Evolutionary conservation across 1,140 invertebrate genomes (phyloP).

Genomic region (Homalodisca vitripennis): DNA sequence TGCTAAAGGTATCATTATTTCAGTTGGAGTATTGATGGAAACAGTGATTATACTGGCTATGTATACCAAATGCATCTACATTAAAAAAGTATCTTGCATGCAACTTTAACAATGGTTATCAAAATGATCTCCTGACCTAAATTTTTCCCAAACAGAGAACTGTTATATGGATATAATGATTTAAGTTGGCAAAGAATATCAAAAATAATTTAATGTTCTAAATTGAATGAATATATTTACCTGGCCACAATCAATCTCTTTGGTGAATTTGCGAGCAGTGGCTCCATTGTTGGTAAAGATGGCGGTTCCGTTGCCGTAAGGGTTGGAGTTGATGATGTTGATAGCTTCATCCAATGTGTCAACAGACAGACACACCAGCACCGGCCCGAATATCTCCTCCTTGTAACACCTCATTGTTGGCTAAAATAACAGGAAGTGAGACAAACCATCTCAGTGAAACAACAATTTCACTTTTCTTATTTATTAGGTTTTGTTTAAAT

Average conservation of each 20-base stretch:
- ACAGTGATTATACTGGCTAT: too few species aligned
- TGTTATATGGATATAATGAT: not conserved
- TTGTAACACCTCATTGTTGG: slow-evolving; percentile 94
- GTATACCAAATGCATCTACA: too few species aligned
- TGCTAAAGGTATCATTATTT: too few species aligned
- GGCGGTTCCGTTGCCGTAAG: slow-evolving; percentile 98
- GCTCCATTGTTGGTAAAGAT: slow-evolving; percentile 98
- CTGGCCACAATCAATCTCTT: slow-evolving; percentile 95
- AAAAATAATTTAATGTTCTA: slow-evolving; percentile 18
- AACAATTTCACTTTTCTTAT: too few species aligned
- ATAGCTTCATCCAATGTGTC: slow-evolving; percentile 95
- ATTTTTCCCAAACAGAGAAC: too few species aligned
- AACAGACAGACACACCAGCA: slow-evolving; percentile 79
- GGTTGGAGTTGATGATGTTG: slow-evolving; percentile 89
- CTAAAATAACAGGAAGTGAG: slow-evolving; percentile 44
- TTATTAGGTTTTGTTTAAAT: too few species aligned
- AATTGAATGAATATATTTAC: too few species aligned
- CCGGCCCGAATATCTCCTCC: slow-evolving; percentile 99
- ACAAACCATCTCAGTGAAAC: not conserved
- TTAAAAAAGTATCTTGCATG: too few species aligned
- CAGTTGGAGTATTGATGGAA: too few species aligned
- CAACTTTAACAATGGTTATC: too few species aligned
- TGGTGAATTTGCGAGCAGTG: slow-evolving; percentile 89
- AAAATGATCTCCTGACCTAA: too few species aligned
- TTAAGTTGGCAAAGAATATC: not conserved